phyloP scores from a whole-genome alignment of 2,888 invertebrate species.

The Podotricha telesiphe region DNA sequence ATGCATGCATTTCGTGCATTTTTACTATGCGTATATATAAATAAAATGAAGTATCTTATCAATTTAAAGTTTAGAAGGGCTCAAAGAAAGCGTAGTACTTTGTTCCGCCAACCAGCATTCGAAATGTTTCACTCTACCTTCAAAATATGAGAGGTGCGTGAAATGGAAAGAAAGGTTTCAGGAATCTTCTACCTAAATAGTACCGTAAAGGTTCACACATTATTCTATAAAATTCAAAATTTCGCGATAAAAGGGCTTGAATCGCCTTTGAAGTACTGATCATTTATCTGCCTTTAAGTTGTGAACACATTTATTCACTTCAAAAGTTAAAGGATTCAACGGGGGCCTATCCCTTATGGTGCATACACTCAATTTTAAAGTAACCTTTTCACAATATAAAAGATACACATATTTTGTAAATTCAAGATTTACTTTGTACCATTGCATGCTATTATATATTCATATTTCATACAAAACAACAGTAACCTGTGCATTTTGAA shows the following conservation, averaged over 20 bases:
- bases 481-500: too few species aligned
- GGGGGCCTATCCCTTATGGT: background rate
- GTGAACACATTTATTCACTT: constrained; percentile 13
- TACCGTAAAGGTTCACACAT: background rate
- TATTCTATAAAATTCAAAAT: background rate
- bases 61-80: too few species aligned
- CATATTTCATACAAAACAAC: too few species aligned
- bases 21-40: too few species aligned
- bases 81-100: too few species aligned
- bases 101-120: too few species aligned
- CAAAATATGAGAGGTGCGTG: background rate
- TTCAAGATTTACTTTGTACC: background rate
- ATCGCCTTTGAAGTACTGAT: constrained; percentile 6
- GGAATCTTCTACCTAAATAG: background rate
- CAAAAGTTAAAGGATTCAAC: constrained; percentile 9
- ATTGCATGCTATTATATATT: background rate
- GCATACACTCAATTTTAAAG: background rate
- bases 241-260: constrained; percentile 5
- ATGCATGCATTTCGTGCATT: too few species aligned
- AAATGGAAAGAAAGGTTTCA: background rate
- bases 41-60: too few species aligned
- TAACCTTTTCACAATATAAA: constrained; percentile 1
- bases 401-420: background rate
- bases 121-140: background rate
- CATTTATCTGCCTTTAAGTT: constrained; percentile 21